phyloP scores from a whole-genome alignment of 2,797 vertebrate species.

The Sphaeramia orbicularis region DNA sequence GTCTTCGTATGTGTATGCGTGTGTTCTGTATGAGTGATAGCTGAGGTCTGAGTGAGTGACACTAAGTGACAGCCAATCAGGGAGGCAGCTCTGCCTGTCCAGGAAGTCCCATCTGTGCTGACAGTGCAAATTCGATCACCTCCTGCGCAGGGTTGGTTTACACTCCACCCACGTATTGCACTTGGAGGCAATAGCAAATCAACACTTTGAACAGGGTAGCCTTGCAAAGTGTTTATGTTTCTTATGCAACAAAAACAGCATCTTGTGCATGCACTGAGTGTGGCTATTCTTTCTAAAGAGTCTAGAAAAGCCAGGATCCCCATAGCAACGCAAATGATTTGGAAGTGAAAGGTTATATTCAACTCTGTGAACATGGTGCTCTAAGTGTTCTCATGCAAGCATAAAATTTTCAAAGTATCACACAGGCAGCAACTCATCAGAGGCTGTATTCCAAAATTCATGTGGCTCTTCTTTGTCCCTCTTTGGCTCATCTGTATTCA shows the following conservation, averaged over 20 bases:
- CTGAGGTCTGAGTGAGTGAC: conserved; percentile 50
- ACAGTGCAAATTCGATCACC: conserved; percentile 61
- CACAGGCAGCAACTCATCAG: conserved; percentile 28
- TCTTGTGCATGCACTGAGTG: conserved; percentile 39
- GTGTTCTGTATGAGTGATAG: conserved; percentile 66
- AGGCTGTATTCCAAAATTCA: conserved; percentile 39
- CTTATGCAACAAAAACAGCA: conserved; percentile 53
- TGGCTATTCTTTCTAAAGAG: conserved; percentile 29
- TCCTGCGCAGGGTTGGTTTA: conserved; percentile 40
- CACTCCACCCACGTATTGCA: conserved; percentile 48
- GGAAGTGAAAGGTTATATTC: conserved; percentile 45
- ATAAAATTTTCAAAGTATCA: conserved; percentile 37
- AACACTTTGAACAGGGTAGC: conserved; percentile 29
- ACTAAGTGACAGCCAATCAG: conserved; percentile 76
- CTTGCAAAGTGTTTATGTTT: conserved; percentile 39
- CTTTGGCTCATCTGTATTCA: conserved; percentile 52
- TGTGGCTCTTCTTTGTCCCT: conserved; percentile 48
- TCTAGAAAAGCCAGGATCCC: conserved; percentile 37
- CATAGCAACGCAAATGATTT: conserved; percentile 42
- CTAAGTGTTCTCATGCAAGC: conserved; percentile 50
- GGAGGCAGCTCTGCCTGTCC: conserved; percentile 58
- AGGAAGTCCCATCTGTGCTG: conserved; percentile 71
- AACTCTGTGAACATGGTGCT: conserved; percentile 32
- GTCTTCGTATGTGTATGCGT: conserved; percentile 38
- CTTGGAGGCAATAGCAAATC: conserved; percentile 38